Evolutionary conservation across 2,888 invertebrate species (phyloP).

Genomic region (Taphrorychus bicolor): DNA sequence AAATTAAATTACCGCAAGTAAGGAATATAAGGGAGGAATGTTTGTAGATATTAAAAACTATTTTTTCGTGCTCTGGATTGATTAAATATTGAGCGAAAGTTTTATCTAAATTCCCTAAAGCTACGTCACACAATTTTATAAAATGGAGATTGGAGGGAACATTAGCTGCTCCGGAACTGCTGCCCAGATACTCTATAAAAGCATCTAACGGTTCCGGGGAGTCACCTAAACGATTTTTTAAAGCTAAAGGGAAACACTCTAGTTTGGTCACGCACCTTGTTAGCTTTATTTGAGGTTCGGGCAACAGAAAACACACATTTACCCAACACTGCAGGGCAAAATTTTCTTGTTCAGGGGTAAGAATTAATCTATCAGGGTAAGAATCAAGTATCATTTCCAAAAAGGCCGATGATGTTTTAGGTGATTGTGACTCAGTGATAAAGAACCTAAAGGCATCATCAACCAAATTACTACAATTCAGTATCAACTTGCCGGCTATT

Average conservation of each 20-base stretch:
- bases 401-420: slow-evolving; percentile 50
- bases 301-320: slow-evolving; percentile 51
- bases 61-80: slow-evolving; percentile 49
- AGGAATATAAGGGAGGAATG: slow-evolving; percentile 51
- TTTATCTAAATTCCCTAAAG: slow-evolving; percentile 52
- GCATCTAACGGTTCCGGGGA: slow-evolving; percentile 50
- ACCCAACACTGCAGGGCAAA: slow-evolving; percentile 54
- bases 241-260: slow-evolving; percentile 45
- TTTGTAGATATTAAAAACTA: slow-evolving; percentile 53
- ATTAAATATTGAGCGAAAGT: slow-evolving; percentile 49
- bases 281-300: slow-evolving; percentile 46
- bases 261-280: slow-evolving; percentile 51
- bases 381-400: slow-evolving; percentile 48
- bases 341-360: slow-evolving; percentile 49
- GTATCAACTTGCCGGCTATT: slow-evolving; percentile 52
- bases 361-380: slow-evolving; percentile 45
- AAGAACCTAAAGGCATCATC: slow-evolving; percentile 49
- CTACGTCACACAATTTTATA: slow-evolving; percentile 51
- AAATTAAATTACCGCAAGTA: slow-evolving; percentile 53
- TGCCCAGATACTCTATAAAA: slow-evolving; percentile 50
- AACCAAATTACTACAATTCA: slow-evolving; percentile 43
- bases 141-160: slow-evolving; percentile 36
- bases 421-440: slow-evolving; percentile 47
- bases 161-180: background rate
- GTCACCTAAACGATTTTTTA: slow-evolving; percentile 38